These are phyloP conservation scores for Clavelina lepadiformis DNA, from an alignment of 23 tunicate species.

Conservation along the genomic window DNA sequence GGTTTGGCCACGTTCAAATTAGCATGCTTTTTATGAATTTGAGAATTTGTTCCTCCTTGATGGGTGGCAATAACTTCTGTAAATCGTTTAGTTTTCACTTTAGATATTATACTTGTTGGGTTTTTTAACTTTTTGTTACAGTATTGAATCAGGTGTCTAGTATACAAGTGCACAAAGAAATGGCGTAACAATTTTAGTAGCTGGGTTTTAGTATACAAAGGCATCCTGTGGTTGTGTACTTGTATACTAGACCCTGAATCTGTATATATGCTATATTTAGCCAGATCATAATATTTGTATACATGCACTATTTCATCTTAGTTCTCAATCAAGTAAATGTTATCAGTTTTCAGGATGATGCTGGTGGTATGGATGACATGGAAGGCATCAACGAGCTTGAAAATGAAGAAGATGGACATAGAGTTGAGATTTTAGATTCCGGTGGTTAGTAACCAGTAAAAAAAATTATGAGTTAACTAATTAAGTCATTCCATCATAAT, in stretches of 20 bases:
- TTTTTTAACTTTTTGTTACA: background rate
- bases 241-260: background rate
- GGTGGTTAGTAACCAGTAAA: too few species aligned
- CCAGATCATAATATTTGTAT: background rate
- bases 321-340: too few species aligned
- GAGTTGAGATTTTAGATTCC: constrained; percentile 58
- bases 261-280: background rate
- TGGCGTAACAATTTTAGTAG: too few species aligned
- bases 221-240: background rate
- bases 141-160: background rate
- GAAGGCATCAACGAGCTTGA: constrained; percentile 54
- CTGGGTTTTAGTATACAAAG: too few species aligned
- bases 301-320: background rate
- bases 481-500: too few species aligned
- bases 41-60: background rate
- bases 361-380: constrained; percentile 64
- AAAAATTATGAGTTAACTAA: too few species aligned
- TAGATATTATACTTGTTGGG: too few species aligned
- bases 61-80: background rate
- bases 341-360: constrained; percentile 65
- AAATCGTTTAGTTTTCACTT: background rate
- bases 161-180: background rate
- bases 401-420: constrained; percentile 44
- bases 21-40: background rate
- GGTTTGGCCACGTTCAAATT: background rate